Evolutionary conservation across 2,888 invertebrate genomes (phyloP), one percentile per base, ranked within the genome.

Genomic region (Catocala sponsa): DNA sequence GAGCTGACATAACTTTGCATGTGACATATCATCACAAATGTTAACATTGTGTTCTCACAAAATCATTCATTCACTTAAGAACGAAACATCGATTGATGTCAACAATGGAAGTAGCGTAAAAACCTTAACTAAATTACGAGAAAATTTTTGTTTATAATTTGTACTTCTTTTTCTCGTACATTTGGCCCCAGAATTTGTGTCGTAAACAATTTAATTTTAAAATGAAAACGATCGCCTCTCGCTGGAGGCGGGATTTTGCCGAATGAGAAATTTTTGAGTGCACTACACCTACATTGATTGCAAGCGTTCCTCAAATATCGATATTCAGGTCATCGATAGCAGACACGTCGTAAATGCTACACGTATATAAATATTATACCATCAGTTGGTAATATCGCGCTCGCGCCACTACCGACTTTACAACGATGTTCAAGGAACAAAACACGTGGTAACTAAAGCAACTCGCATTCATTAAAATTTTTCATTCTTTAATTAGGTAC

Each of bases 101-200:
- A 80, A 74, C 70, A 74, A 76, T 76, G 72, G 77, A 81, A 82
- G 81, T 82, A 76, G 80, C 78, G 71, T 83, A 76, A 81, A 83
- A 83, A 80, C 76, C 86, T 88, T 90, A 91, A 91, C 87, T 89
- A 86, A 91, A 90, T 86, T 83, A 89, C 87, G 88, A 90, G 87
- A 89, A 87, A 85, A 72, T 63, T 83, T 84, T 87, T 87, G 80
- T 83, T 77, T 84, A 59, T 84, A 87, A 88, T 91, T 93, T 93
- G 92, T 92, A 92, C 92, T 92, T 87, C 83, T 85, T 85, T 81
- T 87, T 87, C 89, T 89, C 91, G 91, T 89, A 87, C 81, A 73
- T 87, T 92, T 92, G 92, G 92, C 91, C 92, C 93, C 92, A 86
- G 89, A 90, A 84, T 86, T 87, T 87, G 81, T 88, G 87, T 89